Conservation (phyloP, 2,888 invertebrate species). For the Dysmachus trigonus region DNA sequence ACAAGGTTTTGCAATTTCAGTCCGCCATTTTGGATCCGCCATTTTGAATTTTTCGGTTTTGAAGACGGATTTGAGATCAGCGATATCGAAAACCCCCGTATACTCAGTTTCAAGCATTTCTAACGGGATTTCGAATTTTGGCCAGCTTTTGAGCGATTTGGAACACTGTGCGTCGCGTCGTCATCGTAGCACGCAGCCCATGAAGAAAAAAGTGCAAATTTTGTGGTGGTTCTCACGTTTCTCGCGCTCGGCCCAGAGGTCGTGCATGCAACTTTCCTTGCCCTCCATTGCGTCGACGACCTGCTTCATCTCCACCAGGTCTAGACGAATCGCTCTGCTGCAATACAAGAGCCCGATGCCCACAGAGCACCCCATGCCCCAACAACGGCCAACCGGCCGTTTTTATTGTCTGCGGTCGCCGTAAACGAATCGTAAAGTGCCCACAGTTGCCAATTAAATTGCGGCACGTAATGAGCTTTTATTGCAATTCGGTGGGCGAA, state of each 20-base stretch:
- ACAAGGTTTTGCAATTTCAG: too few relatives aligned
- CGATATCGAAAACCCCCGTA: too few relatives aligned
- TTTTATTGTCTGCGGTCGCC: conserved; percentile 45
- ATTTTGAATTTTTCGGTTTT: too few relatives aligned
- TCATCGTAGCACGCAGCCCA: background rate
- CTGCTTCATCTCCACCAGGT: background rate
- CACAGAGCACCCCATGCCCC: background rate
- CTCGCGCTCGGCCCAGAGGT: background rate
- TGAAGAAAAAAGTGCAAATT: background rate
- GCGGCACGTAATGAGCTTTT: conserved; percentile 39
- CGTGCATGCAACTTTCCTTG: background rate
- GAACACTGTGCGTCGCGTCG: too few relatives aligned
- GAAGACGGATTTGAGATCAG: too few relatives aligned
- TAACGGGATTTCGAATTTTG: too few relatives aligned
- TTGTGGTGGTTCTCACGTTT: background rate
- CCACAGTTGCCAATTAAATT: conserved; percentile 48
- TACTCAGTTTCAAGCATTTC: too few relatives aligned
- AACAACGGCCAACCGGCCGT: background rate
- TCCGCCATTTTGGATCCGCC: too few relatives aligned
- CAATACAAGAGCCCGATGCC: background rate
- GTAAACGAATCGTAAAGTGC: conserved; percentile 49
- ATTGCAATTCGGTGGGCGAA: conserved; percentile 32
- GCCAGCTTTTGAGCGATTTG: too few relatives aligned
- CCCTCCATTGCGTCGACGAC: background rate
- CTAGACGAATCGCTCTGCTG: background rate